These are phyloP conservation scores for Tamandua tetradactyla DNA, from an alignment of 2,797 vertebrate species.

Conservation along the genomic window DNA sequence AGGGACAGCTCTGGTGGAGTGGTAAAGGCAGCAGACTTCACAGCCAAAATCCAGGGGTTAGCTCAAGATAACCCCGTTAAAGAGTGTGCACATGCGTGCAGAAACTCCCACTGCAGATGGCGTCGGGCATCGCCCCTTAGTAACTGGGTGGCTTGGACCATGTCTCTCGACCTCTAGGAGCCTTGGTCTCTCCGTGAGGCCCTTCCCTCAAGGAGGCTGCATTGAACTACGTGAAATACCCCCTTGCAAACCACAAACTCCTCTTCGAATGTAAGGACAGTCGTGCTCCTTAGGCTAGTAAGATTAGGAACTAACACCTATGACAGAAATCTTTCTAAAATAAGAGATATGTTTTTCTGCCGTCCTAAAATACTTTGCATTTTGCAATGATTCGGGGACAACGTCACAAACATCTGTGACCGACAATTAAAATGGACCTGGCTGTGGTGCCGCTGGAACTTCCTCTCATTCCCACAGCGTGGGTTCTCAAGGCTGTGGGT, in stretches of 20 bases:
- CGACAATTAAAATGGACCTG: neutral
- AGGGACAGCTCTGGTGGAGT: neutral
- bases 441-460: neutral
- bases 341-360: neutral
- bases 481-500: neutral
- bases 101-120: neutral
- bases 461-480: neutral
- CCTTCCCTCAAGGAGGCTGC: neutral
- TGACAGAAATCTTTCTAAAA: slow-evolving; percentile 9
- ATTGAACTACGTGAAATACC: neutral
- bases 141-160: neutral
- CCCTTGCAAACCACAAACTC: neutral
- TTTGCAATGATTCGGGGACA: neutral
- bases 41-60: neutral
- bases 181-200: neutral
- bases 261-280: neutral
- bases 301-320: neutral
- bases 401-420: neutral
- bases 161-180: neutral
- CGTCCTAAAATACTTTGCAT: neutral
- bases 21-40: neutral
- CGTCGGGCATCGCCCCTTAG: neutral
- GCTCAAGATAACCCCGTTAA: slow-evolving; percentile 14
- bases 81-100: neutral
- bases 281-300: neutral